phyloP scores from a whole-genome alignment of 2,888 invertebrate genomes.

The Mongoloraphidia duomilia region DNA sequence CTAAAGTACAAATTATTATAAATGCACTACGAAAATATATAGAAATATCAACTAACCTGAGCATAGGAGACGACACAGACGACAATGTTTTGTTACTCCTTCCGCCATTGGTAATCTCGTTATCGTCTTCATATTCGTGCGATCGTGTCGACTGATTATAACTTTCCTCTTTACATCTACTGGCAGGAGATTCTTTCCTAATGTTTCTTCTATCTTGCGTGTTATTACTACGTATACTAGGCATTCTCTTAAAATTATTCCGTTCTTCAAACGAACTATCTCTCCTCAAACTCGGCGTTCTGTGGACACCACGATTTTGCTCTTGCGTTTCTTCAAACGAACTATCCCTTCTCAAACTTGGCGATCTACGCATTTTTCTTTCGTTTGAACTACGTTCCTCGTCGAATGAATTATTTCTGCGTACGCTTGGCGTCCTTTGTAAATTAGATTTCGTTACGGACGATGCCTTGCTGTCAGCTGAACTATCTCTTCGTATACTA shows the following conservation, averaged over 20 bases:
- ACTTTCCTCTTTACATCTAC: too few relatives aligned
- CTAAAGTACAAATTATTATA: too few relatives aligned
- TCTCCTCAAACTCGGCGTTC: not conserved
- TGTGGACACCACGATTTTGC: not conserved
- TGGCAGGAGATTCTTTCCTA: too few relatives aligned
- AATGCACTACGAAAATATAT: too few relatives aligned
- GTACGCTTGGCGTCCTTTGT: not conserved
- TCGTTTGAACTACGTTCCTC: constrained; percentile 3
- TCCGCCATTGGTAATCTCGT: too few relatives aligned
- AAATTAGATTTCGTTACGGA: not conserved
- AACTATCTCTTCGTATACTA: not conserved
- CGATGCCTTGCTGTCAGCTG: not conserved
- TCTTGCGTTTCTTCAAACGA: not conserved
- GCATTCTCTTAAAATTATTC: not conserved
- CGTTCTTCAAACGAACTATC: not conserved
- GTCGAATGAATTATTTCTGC: not conserved
- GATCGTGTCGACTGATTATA: too few relatives aligned
- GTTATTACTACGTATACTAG: not conserved
- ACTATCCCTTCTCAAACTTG: not conserved
- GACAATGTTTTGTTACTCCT: too few relatives aligned
- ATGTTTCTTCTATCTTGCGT: too few relatives aligned
- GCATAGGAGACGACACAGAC: too few relatives aligned
- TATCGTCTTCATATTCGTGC: too few relatives aligned
- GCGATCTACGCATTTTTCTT: constrained; percentile 11
- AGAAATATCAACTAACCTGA: too few relatives aligned